Percentiles rank a stretch among this genome's conserved stretches.
These are phyloP conservation scores for Schizaphis graminum DNA, from an alignment of 2,888 invertebrate species.

Conservation along the genomic window DNA sequence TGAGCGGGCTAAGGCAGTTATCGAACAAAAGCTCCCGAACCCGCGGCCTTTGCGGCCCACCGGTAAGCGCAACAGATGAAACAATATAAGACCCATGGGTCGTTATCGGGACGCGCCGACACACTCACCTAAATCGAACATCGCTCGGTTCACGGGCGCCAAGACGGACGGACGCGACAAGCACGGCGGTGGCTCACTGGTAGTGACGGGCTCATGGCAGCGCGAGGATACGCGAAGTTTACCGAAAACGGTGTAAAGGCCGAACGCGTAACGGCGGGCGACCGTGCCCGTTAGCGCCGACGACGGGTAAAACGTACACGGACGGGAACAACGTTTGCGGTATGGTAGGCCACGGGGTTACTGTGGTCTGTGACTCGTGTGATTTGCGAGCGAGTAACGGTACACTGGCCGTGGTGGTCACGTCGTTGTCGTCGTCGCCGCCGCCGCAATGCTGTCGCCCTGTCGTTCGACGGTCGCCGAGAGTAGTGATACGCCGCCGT, in stretches of 20 bases:
- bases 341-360: neutral
- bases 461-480: neutral
- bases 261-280: neutral
- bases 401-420: neutral
- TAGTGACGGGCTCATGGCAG: neutral
- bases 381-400: neutral
- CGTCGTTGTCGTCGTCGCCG: neutral
- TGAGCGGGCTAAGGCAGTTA: neutral
- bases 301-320: neutral
- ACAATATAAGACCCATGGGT: neutral
- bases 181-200: neutral
- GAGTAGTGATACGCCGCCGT: neutral
- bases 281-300: neutral
- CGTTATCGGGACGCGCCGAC: neutral
- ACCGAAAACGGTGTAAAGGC: neutral
- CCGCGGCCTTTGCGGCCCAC: neutral
- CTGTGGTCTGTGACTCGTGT: neutral
- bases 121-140: conserved; percentile 38
- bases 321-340: neutral
- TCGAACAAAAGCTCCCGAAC: neutral
- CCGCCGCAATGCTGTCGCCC: neutral
- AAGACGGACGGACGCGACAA: neutral
- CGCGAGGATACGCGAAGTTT: neutral
- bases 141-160: neutral
- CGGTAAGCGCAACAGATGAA: neutral